Base-by-base conservation (phyloP, 53 echinoderm and acorn worm species). In the Mesocentrotus franciscanus region DNA sequence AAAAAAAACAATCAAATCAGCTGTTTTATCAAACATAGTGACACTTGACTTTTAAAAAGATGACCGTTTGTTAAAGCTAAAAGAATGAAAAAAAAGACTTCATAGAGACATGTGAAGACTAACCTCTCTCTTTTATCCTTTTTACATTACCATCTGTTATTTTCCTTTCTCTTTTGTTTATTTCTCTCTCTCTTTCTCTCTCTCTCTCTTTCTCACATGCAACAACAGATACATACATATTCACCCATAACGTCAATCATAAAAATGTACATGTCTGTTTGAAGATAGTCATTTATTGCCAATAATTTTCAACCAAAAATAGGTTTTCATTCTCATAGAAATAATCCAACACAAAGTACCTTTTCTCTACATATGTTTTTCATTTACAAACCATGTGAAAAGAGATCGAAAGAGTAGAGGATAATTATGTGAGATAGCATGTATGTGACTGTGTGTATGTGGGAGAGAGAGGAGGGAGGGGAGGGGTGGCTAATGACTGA, bases 281-380 rank as follows among this genome's bases (percentile, higher is more conserved):
- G 81, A 81, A 39, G 81, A 81, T 76, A 76, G 76, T 76, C 76
- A 10, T 81, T 81, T 81, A 81, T 81, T 81, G 81, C 81, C 81
- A 81, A 81, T 81, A 39, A 81, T 81, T 49, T 74, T 74, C 74
- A 74, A 74, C 74, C 74, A 30, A 11, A 74, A 74, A 74, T 74
- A 74, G 29, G 29, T 74, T 74, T 74, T 81, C 81, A 81, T 81
- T 81, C 81, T 81, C 42, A 6, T 81, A 36, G 81, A 81, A 81
- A 81, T 81, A 22, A 81, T 81, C 33, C 16, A 81, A 81, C 81
- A 42, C 81, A 39, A 81, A 81, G 36, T 81, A 39, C 81, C 81
- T 81, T 81, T 20, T 8, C 18, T 8, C 81, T 81, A 81, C 81
- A 39, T 17, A 81, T 64, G 64, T 39, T 81, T 36, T 81, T 81